Percentiles rank a stretch among this genome's conserved stretches.
These are phyloP conservation scores for Centropyge bicolor DNA, from an alignment of 2,797 vertebrate species.

Conservation along the genomic window DNA sequence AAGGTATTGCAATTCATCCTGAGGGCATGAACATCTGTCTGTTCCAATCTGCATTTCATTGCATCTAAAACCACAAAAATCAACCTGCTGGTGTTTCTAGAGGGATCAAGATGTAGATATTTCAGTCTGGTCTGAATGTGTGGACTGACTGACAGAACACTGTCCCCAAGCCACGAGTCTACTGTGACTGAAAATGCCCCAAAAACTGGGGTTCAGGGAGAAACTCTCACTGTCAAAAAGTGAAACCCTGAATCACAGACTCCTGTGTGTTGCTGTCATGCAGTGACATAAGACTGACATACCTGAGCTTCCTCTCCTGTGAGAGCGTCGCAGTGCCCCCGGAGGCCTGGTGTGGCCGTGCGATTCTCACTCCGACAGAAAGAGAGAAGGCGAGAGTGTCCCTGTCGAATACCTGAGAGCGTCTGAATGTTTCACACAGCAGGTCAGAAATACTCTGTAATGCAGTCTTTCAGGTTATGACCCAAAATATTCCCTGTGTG, in stretches of 20 bases:
- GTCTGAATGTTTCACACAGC: constrained; percentile 45
- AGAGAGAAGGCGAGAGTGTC: neutral
- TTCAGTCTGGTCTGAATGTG: neutral
- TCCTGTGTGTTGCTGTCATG: neutral
- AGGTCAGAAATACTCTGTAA: constrained; percentile 32
- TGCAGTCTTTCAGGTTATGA: constrained; percentile 65
- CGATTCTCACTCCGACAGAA: constrained; percentile 7
- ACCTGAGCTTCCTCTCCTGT: constrained; percentile 32
- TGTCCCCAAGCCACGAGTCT: neutral
- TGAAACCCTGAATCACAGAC: constrained; percentile 11
- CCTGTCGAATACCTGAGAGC: constrained; percentile 44
- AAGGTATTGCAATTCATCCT: neutral
- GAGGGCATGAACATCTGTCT: neutral
- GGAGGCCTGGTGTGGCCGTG: neutral
- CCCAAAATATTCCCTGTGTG: neutral
- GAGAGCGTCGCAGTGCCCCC: constrained; percentile 20
- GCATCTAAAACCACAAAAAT: neutral
- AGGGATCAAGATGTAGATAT: neutral
- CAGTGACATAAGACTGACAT: constrained; percentile 43
- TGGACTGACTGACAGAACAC: neutral
- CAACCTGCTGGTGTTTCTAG: neutral
- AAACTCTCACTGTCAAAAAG: neutral
- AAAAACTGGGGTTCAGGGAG: neutral
- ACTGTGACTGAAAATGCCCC: neutral
- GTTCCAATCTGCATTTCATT: neutral